Base-by-base conservation (phyloP, 2,888 invertebrate genomes). In the Aproaerema taeniolella region DNA sequence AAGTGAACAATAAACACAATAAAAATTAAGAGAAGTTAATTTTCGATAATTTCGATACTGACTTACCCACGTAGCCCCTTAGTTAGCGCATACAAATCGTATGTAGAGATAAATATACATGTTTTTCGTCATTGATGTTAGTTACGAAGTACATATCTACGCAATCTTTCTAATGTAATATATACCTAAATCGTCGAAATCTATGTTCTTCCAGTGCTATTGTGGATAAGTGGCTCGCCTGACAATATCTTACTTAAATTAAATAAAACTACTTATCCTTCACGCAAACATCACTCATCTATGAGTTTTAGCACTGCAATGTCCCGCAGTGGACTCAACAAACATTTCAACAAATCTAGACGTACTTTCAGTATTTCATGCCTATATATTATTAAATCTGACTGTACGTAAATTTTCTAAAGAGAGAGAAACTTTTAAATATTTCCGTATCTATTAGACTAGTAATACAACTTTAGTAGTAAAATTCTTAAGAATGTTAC, bases 191-290 rank as follows among this genome's bases (percentile, higher is more conserved):
- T 68, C 63, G 65, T 71, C 56, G 51, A 70, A 73, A 77, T 77
- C 73, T 81, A 65, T 80, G 80, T 79, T 80, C 85, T 81, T 82
- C 80, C 79, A 79, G 55, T 64, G 64, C 68, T 73, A 55, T 67
- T 62, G 49, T 73, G 74, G 73, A 67, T 68, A 73, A 69, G 67
- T 61, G 50, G 58, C 59, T 67, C 61, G 63, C 60, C 63, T 69
- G 80, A 82, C 81, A 80, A 81, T 80, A 81, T 67, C 37, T 29
- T 13, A 30, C 30, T 20, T 20, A 20, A 20, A 6, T 8, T 20
- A 20, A 6, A 20, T 20, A 4, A 20, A n/a, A n/a, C n/a, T n/a
- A n/a, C n/a, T n/a, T n/a, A n/a, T n/a, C n/a, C n/a, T n/a, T n/a
- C 20, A 8, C 4, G 20, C 20, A 20, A 20, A 20, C n/a, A n/a